These are phyloP conservation scores for Trichomycterus rosablanca DNA, from an alignment of 2,113 vertebrate species.

Conservation along the genomic window DNA sequence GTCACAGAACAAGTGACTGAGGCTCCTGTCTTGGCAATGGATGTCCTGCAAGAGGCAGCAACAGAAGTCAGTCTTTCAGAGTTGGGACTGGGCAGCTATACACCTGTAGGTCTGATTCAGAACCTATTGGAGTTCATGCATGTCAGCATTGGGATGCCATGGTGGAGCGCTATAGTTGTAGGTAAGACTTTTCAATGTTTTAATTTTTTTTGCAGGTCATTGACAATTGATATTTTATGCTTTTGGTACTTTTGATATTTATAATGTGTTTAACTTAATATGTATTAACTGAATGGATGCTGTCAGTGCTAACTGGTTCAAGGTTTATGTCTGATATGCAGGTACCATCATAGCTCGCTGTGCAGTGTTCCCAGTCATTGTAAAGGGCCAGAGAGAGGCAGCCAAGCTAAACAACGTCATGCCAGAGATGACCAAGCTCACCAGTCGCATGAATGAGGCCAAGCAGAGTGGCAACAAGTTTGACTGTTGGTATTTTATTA, in stretches of 20 bases:
- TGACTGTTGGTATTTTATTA: constrained; percentile 66
- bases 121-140: constrained; percentile 78
- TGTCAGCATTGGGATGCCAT: constrained; percentile 76
- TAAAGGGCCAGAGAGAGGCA: constrained; percentile 81
- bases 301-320: background rate
- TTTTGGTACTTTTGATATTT: too few relatives aligned
- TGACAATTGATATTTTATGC: too few relatives aligned
- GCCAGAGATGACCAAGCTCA: constrained; percentile 75
- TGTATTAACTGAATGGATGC: background rate
- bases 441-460: constrained; percentile 73
- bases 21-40: constrained; percentile 56
- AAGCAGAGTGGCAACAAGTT: constrained; percentile 75
- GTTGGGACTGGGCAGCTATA: constrained; percentile 71
- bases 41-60: constrained; percentile 58
- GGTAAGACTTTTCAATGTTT: constrained; percentile 67
- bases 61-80: constrained; percentile 70
- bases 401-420: constrained; percentile 83
- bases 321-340: constrained; percentile 42
- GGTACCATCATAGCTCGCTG: constrained; percentile 76
- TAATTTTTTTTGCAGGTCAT: too few relatives aligned
- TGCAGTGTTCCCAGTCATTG: constrained; percentile 78
- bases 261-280: background rate
- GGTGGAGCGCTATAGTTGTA: constrained; percentile 84
- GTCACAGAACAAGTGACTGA: constrained; percentile 54
- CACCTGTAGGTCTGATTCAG: constrained; percentile 81